Evolutionary conservation across 2,888 invertebrate genomes (phyloP).

Genomic region (Coelinius sp.): DNA sequence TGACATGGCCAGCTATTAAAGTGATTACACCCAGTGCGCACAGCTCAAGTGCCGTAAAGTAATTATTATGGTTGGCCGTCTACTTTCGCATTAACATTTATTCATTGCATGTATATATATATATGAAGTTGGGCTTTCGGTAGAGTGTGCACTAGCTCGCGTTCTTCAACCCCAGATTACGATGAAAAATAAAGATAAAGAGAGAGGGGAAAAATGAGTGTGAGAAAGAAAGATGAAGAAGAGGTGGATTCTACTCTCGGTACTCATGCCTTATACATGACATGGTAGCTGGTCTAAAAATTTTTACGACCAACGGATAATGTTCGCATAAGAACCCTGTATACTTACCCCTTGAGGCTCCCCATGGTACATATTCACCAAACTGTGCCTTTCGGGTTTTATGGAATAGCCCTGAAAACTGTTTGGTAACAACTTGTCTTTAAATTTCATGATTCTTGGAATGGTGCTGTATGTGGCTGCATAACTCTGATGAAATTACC

Average conservation of each 20-base stretch:
- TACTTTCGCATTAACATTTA: conserved; percentile 63
- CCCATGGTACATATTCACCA: conserved; percentile 3
- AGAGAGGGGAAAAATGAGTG: conserved; percentile 13
- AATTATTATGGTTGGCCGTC: conserved; percentile 59
- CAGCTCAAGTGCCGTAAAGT: conserved; percentile 55
- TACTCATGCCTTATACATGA: conserved; percentile 62
- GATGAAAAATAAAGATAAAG: background rate
- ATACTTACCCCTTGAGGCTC: too few relatives aligned
- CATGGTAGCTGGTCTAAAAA: conserved; percentile 55
- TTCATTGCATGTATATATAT: conserved; percentile 57
- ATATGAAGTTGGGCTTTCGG: background rate
- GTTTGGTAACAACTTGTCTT: conserved; percentile 14
- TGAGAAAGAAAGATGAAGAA: conserved; percentile 6
- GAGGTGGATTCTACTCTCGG: conserved; percentile 16
- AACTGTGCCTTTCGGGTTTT: background rate
- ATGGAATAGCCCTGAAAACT: conserved; percentile 19
- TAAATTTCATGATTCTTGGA: conserved; percentile 18
- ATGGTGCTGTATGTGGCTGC: background rate
- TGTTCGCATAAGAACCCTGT: conserved; percentile 50
- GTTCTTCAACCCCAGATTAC: conserved; percentile 2
- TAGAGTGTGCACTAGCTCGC: background rate
- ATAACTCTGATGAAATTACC: conserved; percentile 6
- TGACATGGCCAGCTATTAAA: conserved; percentile 64
- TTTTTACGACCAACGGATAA: conserved; percentile 54
- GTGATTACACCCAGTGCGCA: conserved; percentile 62